Conservation (phyloP, 2,888 invertebrate species). For the Ophion slaviceki region DNA sequence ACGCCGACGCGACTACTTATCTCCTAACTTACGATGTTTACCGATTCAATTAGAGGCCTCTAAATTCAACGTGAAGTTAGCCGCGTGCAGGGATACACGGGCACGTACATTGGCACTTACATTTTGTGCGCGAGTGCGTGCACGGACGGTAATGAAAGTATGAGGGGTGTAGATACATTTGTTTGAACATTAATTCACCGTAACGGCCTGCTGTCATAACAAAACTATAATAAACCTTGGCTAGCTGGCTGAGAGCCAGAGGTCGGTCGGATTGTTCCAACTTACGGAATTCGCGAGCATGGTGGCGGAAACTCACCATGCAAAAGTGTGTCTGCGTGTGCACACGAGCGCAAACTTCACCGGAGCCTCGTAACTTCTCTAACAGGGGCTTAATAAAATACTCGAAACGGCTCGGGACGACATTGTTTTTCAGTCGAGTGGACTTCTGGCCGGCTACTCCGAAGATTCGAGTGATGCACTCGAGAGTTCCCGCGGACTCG, state of each 20-base stretch:
- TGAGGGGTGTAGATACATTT: constrained; percentile 78
- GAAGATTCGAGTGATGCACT: constrained; percentile 51
- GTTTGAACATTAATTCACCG: constrained; percentile 83
- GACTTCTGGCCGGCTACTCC: constrained; percentile 45
- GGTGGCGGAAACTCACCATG: constrained; percentile 43
- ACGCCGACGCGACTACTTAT: constrained; percentile 79
- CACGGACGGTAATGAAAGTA: constrained; percentile 10
- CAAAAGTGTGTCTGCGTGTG: neutral
- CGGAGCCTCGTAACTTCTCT: constrained; percentile 66
- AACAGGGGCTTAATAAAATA: constrained; percentile 74
- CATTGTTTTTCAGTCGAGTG: constrained; percentile 66
- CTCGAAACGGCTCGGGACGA: constrained; percentile 71
- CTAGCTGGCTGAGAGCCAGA: constrained; percentile 69
- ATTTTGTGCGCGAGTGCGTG: neutral
- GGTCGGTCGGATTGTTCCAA: constrained; percentile 56
- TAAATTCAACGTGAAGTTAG: constrained; percentile 50
- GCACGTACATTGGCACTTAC: constrained; percentile 7
- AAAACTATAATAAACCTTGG: constrained; percentile 83
- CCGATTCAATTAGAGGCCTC: constrained; percentile 82
- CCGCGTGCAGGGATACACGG: neutral
- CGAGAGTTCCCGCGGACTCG: neutral
- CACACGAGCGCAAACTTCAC: constrained; percentile 46
- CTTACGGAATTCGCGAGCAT: constrained; percentile 44
- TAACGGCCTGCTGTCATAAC: constrained; percentile 82
- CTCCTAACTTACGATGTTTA: constrained; percentile 82